These are phyloP conservation scores for Botia almorhae DNA, from an alignment of 2,797 vertebrate species.

Conservation along the genomic window DNA sequence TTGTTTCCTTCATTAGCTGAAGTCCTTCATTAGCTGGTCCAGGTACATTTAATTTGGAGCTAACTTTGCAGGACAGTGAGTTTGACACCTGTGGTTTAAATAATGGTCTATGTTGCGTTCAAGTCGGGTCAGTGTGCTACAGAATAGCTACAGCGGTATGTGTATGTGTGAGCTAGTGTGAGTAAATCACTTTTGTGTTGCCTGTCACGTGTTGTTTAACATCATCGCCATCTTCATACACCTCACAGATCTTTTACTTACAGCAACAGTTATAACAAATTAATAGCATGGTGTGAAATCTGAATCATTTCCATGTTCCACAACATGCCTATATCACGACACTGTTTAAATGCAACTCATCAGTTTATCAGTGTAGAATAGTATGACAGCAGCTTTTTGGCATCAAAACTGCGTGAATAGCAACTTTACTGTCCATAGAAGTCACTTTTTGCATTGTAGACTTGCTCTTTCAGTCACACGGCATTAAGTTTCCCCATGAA, in stretches of 20 bases:
- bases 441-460: slow-evolving; percentile 1
- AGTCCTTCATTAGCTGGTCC: not conserved
- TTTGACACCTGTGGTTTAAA: not conserved
- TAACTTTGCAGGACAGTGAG: not conserved
- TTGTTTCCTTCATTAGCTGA: no score
- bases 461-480: not conserved
- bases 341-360: slow-evolving; percentile 68
- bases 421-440: slow-evolving; percentile 4
- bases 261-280: slow-evolving; percentile 62
- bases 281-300: slow-evolving; percentile 75
- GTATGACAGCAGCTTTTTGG: slow-evolving; percentile 18
- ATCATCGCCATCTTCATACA: slow-evolving; percentile 62
- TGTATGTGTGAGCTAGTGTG: slow-evolving; percentile 56
- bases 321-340: slow-evolving; percentile 69
- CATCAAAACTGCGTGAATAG: not conserved
- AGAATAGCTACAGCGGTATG: slow-evolving; percentile 59
- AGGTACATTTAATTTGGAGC: not conserved
- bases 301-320: slow-evolving; percentile 42
- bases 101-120: slow-evolving; percentile 40
- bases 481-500: not conserved
- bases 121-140: slow-evolving; percentile 46
- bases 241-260: slow-evolving; percentile 66
- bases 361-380: slow-evolving; percentile 55
- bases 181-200: slow-evolving; percentile 66
- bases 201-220: slow-evolving; percentile 63